Percentiles rank a stretch among this genome's conserved stretches.
Evolutionary conservation across 2,113 vertebrate genomes (phyloP).

Genomic region (Axis porcinus): DNA sequence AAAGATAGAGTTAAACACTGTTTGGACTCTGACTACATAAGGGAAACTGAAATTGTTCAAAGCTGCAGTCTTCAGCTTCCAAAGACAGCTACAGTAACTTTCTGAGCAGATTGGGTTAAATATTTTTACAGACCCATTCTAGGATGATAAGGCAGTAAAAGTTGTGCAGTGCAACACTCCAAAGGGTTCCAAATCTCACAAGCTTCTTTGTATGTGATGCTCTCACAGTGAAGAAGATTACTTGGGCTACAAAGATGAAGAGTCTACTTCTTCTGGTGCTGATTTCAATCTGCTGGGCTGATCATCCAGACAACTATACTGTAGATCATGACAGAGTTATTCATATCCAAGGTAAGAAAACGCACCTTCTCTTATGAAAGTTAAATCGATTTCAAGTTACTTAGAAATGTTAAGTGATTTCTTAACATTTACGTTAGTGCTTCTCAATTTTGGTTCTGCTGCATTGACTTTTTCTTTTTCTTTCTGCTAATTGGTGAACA

Average conservation of each 20-base stretch:
- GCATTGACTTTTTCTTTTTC: constrained; percentile 44
- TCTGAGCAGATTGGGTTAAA: constrained; percentile 76
- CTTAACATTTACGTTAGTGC: not conserved
- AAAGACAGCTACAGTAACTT: constrained; percentile 68
- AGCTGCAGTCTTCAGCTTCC: constrained; percentile 26
- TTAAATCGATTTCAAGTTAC: constrained; percentile 46
- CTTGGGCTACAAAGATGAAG: constrained; percentile 86
- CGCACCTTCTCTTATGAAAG: not conserved
- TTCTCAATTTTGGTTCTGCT: constrained; percentile 51
- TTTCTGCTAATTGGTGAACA: constrained; percentile 45
- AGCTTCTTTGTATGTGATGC: constrained; percentile 70
- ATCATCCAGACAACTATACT: constrained; percentile 82
- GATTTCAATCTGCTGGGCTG: constrained; percentile 88
- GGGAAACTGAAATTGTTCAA: constrained; percentile 54
- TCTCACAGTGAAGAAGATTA: constrained; percentile 85
- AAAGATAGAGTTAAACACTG: constrained; percentile 69
- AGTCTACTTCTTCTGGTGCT: constrained; percentile 89
- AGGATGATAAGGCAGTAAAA: constrained; percentile 73
- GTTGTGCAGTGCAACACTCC: constrained; percentile 73
- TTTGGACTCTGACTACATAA: constrained; percentile 53
- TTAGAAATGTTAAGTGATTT: constrained; percentile 18
- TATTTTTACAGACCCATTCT: constrained; percentile 52
- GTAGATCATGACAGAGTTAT: constrained; percentile 88
- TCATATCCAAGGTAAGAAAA: constrained; percentile 92
- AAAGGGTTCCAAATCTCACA: constrained; percentile 73